Evolutionary conservation across 2,113 vertebrate genomes (phyloP).

Genomic region (Aythya baeri): DNA sequence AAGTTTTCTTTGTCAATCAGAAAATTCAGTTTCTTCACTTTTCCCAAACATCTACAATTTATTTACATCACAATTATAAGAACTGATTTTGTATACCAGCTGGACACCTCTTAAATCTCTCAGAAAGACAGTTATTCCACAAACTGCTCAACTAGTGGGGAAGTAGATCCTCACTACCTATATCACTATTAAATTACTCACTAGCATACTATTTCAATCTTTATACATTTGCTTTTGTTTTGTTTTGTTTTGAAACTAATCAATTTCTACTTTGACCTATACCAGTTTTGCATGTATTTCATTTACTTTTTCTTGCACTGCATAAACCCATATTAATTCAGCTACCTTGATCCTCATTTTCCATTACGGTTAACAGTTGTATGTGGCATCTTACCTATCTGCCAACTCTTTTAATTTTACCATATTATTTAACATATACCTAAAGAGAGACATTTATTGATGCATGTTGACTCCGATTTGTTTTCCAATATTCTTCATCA

Average conservation of each 20-base stretch:
- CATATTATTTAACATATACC: rapidly evolving
- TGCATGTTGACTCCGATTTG: not conserved
- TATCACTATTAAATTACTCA: not conserved
- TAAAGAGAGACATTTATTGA: not conserved
- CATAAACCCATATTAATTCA: not conserved
- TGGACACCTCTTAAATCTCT: not conserved
- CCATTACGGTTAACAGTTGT: not conserved
- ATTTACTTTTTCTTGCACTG: not conserved
- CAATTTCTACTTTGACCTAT: not conserved
- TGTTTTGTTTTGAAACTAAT: not conserved
- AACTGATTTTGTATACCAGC: not conserved
- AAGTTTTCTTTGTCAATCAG: not conserved
- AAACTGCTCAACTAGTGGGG: not conserved
- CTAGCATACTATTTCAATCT: not conserved
- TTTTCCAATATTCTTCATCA: not conserved
- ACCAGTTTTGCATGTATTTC: not conserved
- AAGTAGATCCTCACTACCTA: not conserved
- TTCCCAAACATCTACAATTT: not conserved
- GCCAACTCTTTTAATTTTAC: not conserved
- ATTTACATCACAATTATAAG: not conserved
- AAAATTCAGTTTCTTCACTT: not conserved
- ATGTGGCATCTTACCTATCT: not conserved
- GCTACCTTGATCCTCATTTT: not conserved
- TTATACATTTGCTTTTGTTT: not conserved
- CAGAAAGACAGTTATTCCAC: not conserved